Base-by-base conservation (phyloP, 2,888 invertebrate genomes). In the Pterostichus niger region DNA sequence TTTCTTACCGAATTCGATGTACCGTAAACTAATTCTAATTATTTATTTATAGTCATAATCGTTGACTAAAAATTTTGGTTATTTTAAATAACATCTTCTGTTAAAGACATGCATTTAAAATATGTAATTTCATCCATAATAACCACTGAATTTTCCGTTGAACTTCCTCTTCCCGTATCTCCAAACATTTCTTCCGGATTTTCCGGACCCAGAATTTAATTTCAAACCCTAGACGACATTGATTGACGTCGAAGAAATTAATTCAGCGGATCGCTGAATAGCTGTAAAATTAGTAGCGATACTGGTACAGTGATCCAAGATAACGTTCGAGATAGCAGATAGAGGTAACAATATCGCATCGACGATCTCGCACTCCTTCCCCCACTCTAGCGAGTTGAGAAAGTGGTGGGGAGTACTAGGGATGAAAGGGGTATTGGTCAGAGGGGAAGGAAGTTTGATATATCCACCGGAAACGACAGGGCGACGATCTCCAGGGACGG, bases 211-310 rank as follows among this genome's bases (percentile, higher is more conserved):
- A 13, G 64, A 7, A 44, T 71, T 71, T 71, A 71, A 71, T 71
- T 71, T 40, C 17, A 49, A 40, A 40, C 33, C 75, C 11, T 17
- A 9, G 46, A n/a, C 33, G 82, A 82, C 82, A 46, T 75, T 82
- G 82, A 82, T 82, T 82, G 82, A 82, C 82, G 44, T 46, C 59
- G 52, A 40, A 56, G 73, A 73, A 82, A 82, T 82, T 75, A 82
- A 82, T 82, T 82, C 82, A 73, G 75, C 61, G 82, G 82, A 82
- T 82, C 82, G 40, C 13, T 24, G 75, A 59, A 75, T 82, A 31
- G 82, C 75, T 82, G 82, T 76, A 75, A 82, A 82, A 82, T 82
- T 82, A 82, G 82, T 59, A 76, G 49, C 56, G 46, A 59, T 64
- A 13, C 13, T 11, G n/a, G n/a, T 49, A 54, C 35, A 13, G 56